Evolutionary conservation across 92 coral and sea anemone species (phyloP), one percentile per base, ranked within the genome.

Genomic region (Porites rus): DNA sequence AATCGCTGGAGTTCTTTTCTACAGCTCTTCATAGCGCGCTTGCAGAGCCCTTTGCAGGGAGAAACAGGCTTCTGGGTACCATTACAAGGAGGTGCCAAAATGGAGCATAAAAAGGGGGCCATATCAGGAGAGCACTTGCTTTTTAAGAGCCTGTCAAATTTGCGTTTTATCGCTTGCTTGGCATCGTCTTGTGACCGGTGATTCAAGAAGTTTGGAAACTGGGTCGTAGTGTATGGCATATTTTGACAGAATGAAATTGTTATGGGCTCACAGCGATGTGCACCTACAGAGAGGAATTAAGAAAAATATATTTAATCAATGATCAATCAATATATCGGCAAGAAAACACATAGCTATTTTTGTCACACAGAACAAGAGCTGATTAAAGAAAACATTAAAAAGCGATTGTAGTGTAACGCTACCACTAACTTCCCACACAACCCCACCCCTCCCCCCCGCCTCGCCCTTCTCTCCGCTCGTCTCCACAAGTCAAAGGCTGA

Each of bases 81-180:
- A 74, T 74, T 62, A 80, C 93, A 90, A 8, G 93, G 88, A 69
- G 93, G 93, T 22, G 86, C 84, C 54, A 84, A 70, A 43, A 81
- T 54, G 56, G 87, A 85, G 51, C 93, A 90, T 20, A 90, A 72
- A 58, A 86, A 81, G 14, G 75, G 72, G 10, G 19, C 74, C 69
- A 90, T 58, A 17, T 59, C 54, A n/a, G 90, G 72, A 4, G 93
- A 90, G 76, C 93, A 90, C 28, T 68, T 70, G 19, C 71, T 81
- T 7, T 63, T 59, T 5, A 86, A 22, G 79, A 75, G 82, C 51
- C 76, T 65, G 3, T 8, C 51, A 75, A 88, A 69, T 13, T 69
- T 60, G 43, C 75, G 52, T 18, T 62, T 43, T 51, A 74, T 52
- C 31, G 31, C 79, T 1, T 72, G 75, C 43, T 64, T 68, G 6